phyloP scores from a whole-genome alignment of 2,888 invertebrate species.

The Biston stratarius region DNA sequence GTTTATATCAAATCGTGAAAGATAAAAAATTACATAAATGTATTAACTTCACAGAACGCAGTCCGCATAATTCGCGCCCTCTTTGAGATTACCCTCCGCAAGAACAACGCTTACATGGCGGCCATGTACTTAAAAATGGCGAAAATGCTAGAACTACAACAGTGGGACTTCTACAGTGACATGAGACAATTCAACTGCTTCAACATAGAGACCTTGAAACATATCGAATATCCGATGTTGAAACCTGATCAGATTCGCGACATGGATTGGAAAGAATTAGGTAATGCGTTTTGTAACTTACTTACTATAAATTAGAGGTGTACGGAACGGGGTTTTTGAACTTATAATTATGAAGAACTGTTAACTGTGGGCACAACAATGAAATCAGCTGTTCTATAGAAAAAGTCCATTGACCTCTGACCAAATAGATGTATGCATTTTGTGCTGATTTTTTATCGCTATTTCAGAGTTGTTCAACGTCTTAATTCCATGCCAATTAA shows the following conservation, averaged over 20 bases:
- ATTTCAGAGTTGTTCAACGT: no score
- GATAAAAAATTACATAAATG: no score
- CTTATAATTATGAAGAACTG: no score
- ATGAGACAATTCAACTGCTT: slow-evolving; percentile 94
- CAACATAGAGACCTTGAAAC: slow-evolving; percentile 91
- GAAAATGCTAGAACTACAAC: slow-evolving; percentile 96
- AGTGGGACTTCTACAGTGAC: slow-evolving; percentile 95
- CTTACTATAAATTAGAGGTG: no score
- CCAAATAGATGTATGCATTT: no score
- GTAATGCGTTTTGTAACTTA: slow-evolving; percentile 64
- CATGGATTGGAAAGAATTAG: slow-evolving; percentile 95
- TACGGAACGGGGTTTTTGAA: no score
- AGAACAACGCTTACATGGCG: slow-evolving; percentile 96
- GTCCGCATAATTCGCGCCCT: slow-evolving; percentile 95
- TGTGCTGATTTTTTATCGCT: no score
- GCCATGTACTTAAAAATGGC: slow-evolving; percentile 94
- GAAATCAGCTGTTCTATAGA: no score
- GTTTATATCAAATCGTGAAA: no score
- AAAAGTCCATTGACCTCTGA: no score
- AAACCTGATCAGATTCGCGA: slow-evolving; percentile 93
- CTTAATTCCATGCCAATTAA: no score
- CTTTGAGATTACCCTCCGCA: slow-evolving; percentile 96
- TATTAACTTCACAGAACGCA: slow-evolving; percentile 91
- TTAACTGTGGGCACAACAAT: no score
- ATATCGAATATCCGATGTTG: slow-evolving; percentile 92